Evolutionary conservation across 1,140 invertebrate genomes (phyloP), one percentile per base, ranked within the genome.

Genomic region (Sarcophaga bullata): DNA sequence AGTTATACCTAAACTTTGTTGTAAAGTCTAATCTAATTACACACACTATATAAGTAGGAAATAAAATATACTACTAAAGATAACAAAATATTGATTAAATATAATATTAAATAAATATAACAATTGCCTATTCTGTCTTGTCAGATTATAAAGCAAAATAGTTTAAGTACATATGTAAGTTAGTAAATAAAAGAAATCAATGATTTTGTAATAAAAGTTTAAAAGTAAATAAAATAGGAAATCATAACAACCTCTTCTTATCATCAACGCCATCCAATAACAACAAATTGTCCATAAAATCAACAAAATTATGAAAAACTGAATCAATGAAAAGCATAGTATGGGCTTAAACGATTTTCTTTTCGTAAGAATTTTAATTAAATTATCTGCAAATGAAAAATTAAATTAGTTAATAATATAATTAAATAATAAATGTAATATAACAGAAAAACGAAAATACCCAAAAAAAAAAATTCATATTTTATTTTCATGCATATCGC

Each of bases 311-410:
- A 19, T 78, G 25, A 78, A 19, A 78, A 78, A 78, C 17, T 50
- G 75, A 50, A 50, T 78, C 37, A 78, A 78, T 19, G 75, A 78
- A 78, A 78, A 50, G 25, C 75, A 78, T 78, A 25, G 75, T 78
- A 25, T 25, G 19, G 4, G 25, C 25, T 37, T 37, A 37, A 37
- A 37, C 25, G 25, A 37, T 37, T 37, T 58, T 58, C 15, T 58
- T 58, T 58, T 3, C 11, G 2, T 4, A 15, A 15, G 15, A 4
- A 15, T 58, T n/a, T 58, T 8, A 19, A 52, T 25, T 78, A 52
- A 78, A 50, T 78, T 78, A 78, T 78, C 75, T 78, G 75, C 37
- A 78, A 78, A 78, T 52, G n/a, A 76, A 78, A 78, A 52, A 0
- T n/a, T 19, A 19, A 25, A 72, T 15, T 15, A n/a, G n/a, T n/a